Conservation (phyloP, 2,888 invertebrate species). For the Heliconius charithonia region DNA sequence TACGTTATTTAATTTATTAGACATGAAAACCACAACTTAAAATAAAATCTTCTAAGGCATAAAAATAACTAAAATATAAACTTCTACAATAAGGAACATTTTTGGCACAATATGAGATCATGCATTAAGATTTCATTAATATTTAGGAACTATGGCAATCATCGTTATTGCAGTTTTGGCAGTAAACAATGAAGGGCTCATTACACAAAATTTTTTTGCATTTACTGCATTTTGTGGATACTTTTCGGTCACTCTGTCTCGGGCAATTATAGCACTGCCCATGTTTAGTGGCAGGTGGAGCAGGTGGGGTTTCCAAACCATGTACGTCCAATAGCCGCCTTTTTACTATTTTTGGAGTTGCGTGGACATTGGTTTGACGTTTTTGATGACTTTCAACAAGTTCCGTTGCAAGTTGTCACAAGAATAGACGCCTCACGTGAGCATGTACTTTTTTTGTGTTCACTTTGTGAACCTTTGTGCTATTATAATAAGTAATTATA, state of each 20-base stretch:
- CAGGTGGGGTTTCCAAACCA: constrained; percentile 32
- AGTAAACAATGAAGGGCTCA: too few relatives aligned
- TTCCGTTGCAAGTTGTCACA: constrained; percentile 35
- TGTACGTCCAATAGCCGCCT: constrained; percentile 25
- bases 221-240: too few relatives aligned
- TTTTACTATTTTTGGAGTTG: constrained; percentile 28
- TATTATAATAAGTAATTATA: constrained; percentile 34
- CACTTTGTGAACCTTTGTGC: constrained; percentile 18
- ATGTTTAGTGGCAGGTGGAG: constrained; percentile 35
- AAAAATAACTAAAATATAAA: too few relatives aligned
- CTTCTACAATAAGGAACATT: too few relatives aligned
- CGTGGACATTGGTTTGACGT: constrained; percentile 28
- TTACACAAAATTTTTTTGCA: too few relatives aligned
- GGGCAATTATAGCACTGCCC: background rate
- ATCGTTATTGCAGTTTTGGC: too few relatives aligned
- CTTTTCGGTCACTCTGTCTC: too few relatives aligned
- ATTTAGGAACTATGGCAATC: too few relatives aligned
- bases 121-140: too few relatives aligned
- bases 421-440: constrained; percentile 30
- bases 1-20: constrained; percentile 18
- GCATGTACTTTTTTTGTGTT: constrained; percentile 15
- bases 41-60: too few relatives aligned
- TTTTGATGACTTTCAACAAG: constrained; percentile 31
- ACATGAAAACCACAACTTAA: too few relatives aligned
- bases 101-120: too few relatives aligned